These are phyloP conservation scores for Calyptomena viridis DNA, from an alignment of 2,113 vertebrate genomes.

Conservation along the genomic window DNA sequence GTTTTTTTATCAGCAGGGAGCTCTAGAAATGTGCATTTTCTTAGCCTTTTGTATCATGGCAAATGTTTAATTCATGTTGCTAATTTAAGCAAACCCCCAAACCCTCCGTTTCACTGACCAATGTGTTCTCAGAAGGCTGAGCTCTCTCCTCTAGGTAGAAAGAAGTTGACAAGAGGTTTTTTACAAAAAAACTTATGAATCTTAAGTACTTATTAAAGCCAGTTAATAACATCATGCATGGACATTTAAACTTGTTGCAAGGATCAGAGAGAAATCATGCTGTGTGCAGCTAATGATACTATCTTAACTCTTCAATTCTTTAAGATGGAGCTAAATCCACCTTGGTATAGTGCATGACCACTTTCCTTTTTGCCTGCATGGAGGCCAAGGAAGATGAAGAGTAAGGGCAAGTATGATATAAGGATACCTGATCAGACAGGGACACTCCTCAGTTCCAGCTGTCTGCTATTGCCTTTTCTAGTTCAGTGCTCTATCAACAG, in stretches of 20 bases:
- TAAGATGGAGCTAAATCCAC: conserved; percentile 70
- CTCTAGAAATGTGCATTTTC: too few species aligned
- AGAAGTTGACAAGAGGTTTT: neutral
- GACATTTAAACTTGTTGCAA: conserved; percentile 85
- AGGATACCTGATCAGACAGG: neutral
- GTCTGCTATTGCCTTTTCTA: neutral
- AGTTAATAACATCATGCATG: conserved; percentile 91
- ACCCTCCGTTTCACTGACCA: too few species aligned
- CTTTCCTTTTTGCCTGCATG: neutral
- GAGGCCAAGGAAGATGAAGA: neutral
- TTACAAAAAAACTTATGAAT: conserved; percentile 44
- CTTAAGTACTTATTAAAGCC: conserved; percentile 75
- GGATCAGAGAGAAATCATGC: conserved; percentile 84
- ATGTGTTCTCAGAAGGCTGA: neutral
- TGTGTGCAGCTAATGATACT: conserved; percentile 77
- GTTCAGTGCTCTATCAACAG: neutral
- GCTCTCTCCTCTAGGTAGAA: neutral
- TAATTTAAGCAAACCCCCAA: too few species aligned
- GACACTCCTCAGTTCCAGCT: neutral
- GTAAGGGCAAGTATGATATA: neutral
- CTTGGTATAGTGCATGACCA: neutral
- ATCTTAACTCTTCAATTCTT: conserved; percentile 71
- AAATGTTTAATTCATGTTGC: too few species aligned
- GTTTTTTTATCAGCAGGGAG: too few species aligned
- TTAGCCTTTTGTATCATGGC: too few species aligned